phyloP scores from a whole-genome alignment of 2,888 invertebrate species.

The Prosopocoilus inquinatus region DNA sequence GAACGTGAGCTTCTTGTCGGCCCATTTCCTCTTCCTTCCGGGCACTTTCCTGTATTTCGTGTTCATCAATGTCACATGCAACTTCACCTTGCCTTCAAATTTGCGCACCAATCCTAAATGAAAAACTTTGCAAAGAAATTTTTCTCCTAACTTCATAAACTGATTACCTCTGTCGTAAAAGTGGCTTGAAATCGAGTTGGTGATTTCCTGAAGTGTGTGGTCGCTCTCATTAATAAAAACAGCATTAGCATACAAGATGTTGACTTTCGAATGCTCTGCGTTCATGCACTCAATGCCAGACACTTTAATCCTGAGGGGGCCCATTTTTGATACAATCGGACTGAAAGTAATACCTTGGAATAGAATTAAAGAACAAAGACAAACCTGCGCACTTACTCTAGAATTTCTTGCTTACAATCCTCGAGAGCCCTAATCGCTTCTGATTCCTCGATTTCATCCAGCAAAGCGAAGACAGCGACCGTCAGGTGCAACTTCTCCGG shows the following conservation, averaged over 20 bases:
- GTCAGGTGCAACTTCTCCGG: slow-evolving; percentile 80
- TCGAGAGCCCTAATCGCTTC: slow-evolving; percentile 63
- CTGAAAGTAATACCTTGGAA: slow-evolving; percentile 26
- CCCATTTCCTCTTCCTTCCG: slow-evolving; percentile 33
- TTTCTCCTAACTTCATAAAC: neutral
- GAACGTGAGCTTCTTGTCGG: slow-evolving; percentile 52
- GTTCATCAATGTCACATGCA: slow-evolving; percentile 87
- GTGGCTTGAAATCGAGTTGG: slow-evolving; percentile 59
- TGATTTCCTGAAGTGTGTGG: slow-evolving; percentile 61
- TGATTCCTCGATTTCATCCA: slow-evolving; percentile 71
- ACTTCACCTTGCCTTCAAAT: slow-evolving; percentile 64
- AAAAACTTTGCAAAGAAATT: neutral
- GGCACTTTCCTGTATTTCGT: slow-evolving; percentile 52
- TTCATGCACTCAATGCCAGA: slow-evolving; percentile 86
- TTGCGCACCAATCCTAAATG: slow-evolving; percentile 55
- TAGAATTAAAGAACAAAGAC: neutral
- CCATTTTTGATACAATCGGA: slow-evolving; percentile 33
- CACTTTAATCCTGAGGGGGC: slow-evolving; percentile 56
- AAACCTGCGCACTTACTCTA: slow-evolving; percentile 56
- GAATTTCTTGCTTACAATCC: slow-evolving; percentile 62
- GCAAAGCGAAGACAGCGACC: slow-evolving; percentile 69
- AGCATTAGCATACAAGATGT: slow-evolving; percentile 79
- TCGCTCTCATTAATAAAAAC: slow-evolving; percentile 48
- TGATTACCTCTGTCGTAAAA: slow-evolving; percentile 62
- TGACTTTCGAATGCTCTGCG: slow-evolving; percentile 75